phyloP scores from a whole-genome alignment of 2,797 vertebrate species.

The Threskiornis aethiopicus region DNA sequence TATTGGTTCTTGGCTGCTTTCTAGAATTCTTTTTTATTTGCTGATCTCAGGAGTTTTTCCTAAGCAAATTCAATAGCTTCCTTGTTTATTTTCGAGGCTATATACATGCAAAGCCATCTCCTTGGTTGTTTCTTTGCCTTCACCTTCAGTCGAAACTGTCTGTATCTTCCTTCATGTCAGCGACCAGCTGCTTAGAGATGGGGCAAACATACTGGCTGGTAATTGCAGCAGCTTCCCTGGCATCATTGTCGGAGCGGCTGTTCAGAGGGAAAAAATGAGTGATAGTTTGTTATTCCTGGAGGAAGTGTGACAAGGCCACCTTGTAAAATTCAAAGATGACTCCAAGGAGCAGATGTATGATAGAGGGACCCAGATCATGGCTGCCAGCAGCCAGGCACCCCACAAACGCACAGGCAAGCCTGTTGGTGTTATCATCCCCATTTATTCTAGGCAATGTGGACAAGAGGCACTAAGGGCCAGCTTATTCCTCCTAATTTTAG shows the following conservation, averaged over 20 bases:
- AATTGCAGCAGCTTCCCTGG: constrained; percentile 25
- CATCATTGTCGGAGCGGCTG: constrained; percentile 6
- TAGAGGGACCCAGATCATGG: rapidly evolving
- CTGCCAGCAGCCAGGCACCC: background rate
- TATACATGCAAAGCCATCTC: background rate
- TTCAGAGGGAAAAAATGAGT: background rate
- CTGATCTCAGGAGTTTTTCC: background rate
- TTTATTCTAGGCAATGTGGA: background rate
- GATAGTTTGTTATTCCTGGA: background rate
- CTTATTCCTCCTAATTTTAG: background rate
- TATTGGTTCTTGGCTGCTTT: background rate
- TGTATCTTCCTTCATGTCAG: background rate
- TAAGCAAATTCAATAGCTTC: background rate
- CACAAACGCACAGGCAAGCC: background rate
- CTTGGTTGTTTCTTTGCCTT: background rate
- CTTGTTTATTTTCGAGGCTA: background rate
- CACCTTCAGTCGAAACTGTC: background rate
- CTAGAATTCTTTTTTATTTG: background rate
- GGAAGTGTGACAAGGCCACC: background rate
- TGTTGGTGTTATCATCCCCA: background rate
- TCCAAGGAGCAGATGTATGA: background rate
- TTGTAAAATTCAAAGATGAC: background rate
- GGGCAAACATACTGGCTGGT: constrained; percentile 32
- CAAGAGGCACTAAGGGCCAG: background rate
- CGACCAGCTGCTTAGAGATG: background rate